phyloP scores from a whole-genome alignment of 1,140 invertebrate species.

The Aphaenogaster floridana region DNA sequence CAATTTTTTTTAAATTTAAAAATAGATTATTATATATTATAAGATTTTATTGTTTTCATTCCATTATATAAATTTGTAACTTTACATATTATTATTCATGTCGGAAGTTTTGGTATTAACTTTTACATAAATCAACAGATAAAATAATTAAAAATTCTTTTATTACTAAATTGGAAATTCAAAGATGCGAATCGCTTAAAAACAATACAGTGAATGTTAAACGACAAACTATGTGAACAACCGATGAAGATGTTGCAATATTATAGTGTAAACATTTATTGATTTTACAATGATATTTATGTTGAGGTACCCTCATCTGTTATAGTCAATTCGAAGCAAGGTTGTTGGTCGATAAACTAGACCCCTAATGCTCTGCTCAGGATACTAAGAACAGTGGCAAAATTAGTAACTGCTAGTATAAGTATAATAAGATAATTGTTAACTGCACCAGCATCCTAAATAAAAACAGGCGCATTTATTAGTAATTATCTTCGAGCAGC shows the following conservation, averaged over 20 bases:
- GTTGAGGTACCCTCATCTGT: conserved; percentile 31
- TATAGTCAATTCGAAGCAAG: conserved; percentile 25
- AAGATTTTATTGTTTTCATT: background rate
- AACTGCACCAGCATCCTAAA: background rate
- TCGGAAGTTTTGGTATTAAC: background rate
- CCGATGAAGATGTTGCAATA: background rate
- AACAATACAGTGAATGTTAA: background rate
- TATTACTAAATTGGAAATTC: background rate
- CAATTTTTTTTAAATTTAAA: background rate
- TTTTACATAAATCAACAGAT: background rate
- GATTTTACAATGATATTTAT: background rate
- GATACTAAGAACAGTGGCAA: background rate
- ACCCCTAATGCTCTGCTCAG: background rate
- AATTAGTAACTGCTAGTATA: conserved; percentile 25
- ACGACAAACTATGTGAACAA: background rate
- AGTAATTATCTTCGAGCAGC: background rate
- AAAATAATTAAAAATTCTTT: background rate
- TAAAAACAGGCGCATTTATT: conserved; percentile 22
- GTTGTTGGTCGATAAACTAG: conserved; percentile 58
- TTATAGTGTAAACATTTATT: background rate
- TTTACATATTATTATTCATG: background rate
- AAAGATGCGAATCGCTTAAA: background rate
- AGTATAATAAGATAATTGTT: background rate
- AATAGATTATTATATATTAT: background rate
- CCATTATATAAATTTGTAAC: background rate